phyloP scores from a whole-genome alignment of 1,140 invertebrate species.

The Diabrotica virgifera region DNA sequence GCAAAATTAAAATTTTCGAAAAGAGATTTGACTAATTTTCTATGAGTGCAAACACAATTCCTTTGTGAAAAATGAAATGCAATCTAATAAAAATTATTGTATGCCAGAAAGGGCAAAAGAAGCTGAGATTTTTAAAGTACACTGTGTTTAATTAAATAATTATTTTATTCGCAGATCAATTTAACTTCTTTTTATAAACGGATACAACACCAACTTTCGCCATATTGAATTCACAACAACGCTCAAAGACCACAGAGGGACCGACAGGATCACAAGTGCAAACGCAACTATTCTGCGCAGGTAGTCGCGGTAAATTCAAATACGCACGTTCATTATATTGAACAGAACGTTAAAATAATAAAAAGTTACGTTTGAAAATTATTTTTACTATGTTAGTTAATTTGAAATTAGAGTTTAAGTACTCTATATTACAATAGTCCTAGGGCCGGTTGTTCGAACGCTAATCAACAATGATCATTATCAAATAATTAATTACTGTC shows the following conservation, averaged over 20 bases:
- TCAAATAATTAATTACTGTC: no score
- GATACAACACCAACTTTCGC: slow-evolving; percentile 48
- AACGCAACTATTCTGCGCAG: slow-evolving; percentile 43
- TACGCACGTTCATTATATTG: neutral
- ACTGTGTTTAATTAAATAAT: slow-evolving; percentile 10
- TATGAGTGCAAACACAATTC: slow-evolving; percentile 33
- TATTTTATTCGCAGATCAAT: slow-evolving; percentile 15
- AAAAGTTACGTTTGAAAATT: no score
- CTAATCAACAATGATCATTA: no score
- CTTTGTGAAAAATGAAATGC: slow-evolving; percentile 14
- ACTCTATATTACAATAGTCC: no score
- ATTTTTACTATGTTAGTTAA: no score
- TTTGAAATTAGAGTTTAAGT: no score
- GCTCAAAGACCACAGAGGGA: slow-evolving; percentile 35
- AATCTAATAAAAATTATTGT: slow-evolving; percentile 10
- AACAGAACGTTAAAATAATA: no score
- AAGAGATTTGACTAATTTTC: slow-evolving; percentile 37
- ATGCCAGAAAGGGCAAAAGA: slow-evolving; percentile 18
- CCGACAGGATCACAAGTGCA: slow-evolving; percentile 45
- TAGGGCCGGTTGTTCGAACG: no score
- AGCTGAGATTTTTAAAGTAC: slow-evolving; percentile 13
- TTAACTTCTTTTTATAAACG: slow-evolving; percentile 43
- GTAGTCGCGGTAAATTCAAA: slow-evolving; percentile 28
- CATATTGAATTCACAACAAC: slow-evolving; percentile 52
- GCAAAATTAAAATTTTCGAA: slow-evolving; percentile 40